phyloP scores from a whole-genome alignment of 2,113 vertebrate genomes.

The Paramisgurnus dabryanus region DNA sequence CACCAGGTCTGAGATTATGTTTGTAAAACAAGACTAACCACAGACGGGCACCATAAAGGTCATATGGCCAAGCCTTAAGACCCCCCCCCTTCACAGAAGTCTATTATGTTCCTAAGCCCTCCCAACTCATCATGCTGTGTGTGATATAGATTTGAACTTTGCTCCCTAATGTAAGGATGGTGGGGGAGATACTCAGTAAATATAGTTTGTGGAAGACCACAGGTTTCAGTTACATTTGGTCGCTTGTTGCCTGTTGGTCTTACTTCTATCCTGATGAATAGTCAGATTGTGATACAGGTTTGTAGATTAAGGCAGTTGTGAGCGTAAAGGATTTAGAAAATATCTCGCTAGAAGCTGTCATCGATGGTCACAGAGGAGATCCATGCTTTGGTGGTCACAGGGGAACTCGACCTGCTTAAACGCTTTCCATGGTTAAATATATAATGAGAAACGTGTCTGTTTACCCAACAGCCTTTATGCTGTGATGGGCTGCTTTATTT shows the following conservation, averaged over 20 bases:
- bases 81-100: neutral
- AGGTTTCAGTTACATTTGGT: neutral
- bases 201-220: slow-evolving; percentile 1
- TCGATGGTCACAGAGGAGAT: slow-evolving; percentile 43
- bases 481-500: neutral
- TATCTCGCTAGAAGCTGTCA: slow-evolving; percentile 39
- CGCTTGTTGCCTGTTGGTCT: neutral
- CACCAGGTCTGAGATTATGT: slow-evolving; percentile 26
- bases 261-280: neutral
- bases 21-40: slow-evolving; percentile 21
- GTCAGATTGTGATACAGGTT: slow-evolving; percentile 25
- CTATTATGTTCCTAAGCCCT: neutral
- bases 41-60: slow-evolving; percentile 21
- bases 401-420: slow-evolving; percentile 45
- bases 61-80: slow-evolving; percentile 13
- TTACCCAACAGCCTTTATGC: slow-evolving; percentile 32
- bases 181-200: neutral
- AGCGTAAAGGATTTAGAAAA: slow-evolving; percentile 38
- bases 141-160: slow-evolving; percentile 21
- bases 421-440: slow-evolving; percentile 57
- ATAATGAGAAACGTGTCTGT: slow-evolving; percentile 54
- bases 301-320: slow-evolving; percentile 38
- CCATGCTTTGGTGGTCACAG: slow-evolving; percentile 21
- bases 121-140: slow-evolving; percentile 2
- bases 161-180: neutral